Base-by-base conservation (phyloP, 2,888 invertebrate genomes). In the Tuberolachnus salignus region DNA sequence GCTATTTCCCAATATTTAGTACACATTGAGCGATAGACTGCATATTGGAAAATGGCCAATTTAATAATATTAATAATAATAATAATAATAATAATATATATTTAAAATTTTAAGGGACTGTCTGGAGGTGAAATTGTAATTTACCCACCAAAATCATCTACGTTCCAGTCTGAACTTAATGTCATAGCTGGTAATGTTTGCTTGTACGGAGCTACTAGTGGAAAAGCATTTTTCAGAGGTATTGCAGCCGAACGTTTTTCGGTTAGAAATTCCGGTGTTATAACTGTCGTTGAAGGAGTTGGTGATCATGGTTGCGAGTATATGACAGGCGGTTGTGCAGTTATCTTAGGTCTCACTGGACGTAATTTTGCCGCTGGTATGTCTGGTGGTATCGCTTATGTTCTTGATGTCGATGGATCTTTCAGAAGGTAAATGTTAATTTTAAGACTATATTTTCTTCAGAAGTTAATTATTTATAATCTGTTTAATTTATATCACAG, bases 291-390 rank as follows among this genome's bases (percentile, higher is more conserved):
- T 82, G 99, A 99, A 87, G 98, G 98, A 74, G 97, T 97, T 80
- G 99, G 99, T 57, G 99, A 99, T 88, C 98, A 99, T 87, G 98
- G 97, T 80, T 99, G 99, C 88, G 99, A 99, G 88, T 99, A 99
- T 87, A 99, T 99, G 99, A 99, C 99, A 67, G 98, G 97, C 16
- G 98, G 98, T 80, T 87, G 90, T 81, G 93, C 94, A 81, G 89
- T 99, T 71, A 93, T 99, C 84, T 89, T 99, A 19, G 98, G 98
- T 0, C 89, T 94, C 81, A 98, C 98, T 10, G 99, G 99, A 1
- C 88, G 98, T 82, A 99, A 99, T 88, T 99, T 99, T 88, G 98
- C 97, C 11, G 99, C 99, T 66, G 99, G 98, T 83, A 99, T 99
- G 98, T 97, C 97, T 80, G 95, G 95, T 64, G 88, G 88, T 69